phyloP scores from a whole-genome alignment of 2,113 vertebrate species.

The Apus apus region DNA sequence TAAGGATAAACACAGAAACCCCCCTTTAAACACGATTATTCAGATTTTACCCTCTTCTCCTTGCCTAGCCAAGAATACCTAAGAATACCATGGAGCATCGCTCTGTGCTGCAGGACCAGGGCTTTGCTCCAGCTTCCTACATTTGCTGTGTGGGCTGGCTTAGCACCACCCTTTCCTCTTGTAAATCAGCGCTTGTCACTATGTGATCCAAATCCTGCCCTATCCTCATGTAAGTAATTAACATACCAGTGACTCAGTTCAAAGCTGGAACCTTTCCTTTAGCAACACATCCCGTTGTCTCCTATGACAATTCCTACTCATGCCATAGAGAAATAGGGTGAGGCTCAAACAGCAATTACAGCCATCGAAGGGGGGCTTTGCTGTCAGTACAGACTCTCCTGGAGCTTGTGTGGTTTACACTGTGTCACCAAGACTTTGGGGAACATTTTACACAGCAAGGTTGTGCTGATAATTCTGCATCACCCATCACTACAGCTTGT shows the following conservation, averaged over 20 bases:
- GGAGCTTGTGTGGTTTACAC: not conserved
- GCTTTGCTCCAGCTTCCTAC: not conserved
- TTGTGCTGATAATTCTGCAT: not conserved
- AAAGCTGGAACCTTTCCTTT: constrained; percentile 12
- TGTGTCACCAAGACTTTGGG: not conserved
- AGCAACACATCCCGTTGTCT: not conserved
- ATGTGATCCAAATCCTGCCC: not conserved
- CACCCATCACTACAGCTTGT: not conserved
- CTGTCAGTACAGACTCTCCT: not conserved
- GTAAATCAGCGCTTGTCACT: constrained; percentile 27
- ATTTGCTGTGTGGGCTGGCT: constrained; percentile 21
- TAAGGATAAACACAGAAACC: not conserved
- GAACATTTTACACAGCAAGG: not conserved
- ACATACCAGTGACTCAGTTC: constrained; percentile 47
- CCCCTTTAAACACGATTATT: not conserved
- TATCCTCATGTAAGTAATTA: constrained; percentile 37
- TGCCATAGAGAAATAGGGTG: not conserved
- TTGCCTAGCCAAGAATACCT: not conserved
- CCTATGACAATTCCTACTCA: not conserved
- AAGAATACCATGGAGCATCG: not conserved
- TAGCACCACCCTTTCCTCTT: constrained; percentile 26
- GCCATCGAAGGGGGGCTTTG: not conserved
- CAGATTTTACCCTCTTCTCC: not conserved
- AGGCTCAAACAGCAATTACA: not conserved
- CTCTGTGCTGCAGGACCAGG: not conserved